Evolutionary conservation across 2,888 invertebrate genomes (phyloP).

Genomic region (Hypolimnas misippus): DNA sequence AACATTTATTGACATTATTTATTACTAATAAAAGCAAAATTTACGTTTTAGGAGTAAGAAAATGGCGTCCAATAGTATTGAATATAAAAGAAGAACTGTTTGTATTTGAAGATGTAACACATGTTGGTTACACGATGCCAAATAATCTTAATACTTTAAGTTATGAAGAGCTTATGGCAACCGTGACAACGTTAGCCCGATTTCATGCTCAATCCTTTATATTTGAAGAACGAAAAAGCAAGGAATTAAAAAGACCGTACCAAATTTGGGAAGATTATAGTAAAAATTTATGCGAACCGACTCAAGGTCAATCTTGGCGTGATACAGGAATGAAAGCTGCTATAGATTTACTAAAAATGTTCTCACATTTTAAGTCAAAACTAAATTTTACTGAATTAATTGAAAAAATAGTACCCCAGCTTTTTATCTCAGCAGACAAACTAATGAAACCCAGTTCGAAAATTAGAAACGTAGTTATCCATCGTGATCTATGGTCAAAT

Average conservation of each 20-base stretch:
- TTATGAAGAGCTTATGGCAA: constrained; percentile 66
- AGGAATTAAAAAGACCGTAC: constrained; percentile 59
- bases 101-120: constrained; percentile 71
- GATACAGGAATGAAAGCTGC: constrained; percentile 66
- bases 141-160: constrained; percentile 55
- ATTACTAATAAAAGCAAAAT: not conserved
- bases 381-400: constrained; percentile 53
- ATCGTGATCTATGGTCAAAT: constrained; percentile 86
- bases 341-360: constrained; percentile 63
- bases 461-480: constrained; percentile 80
- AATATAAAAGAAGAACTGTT: constrained; percentile 62
- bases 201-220: constrained; percentile 80
- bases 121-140: constrained; percentile 65
- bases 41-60: constrained; percentile 51
- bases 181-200: constrained; percentile 70
- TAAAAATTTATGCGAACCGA: constrained; percentile 60
- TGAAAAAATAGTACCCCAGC: constrained; percentile 51
- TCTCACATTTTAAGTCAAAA: constrained; percentile 60
- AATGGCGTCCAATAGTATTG: constrained; percentile 65
- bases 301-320: constrained; percentile 57
- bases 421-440: constrained; percentile 56
- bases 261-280: constrained; percentile 69
- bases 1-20: too few species aligned
- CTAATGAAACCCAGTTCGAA: constrained; percentile 68
- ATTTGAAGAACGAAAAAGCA: constrained; percentile 71